Evolutionary conservation across 2,888 invertebrate species (phyloP).

Genomic region (Lithophane leautieri): DNA sequence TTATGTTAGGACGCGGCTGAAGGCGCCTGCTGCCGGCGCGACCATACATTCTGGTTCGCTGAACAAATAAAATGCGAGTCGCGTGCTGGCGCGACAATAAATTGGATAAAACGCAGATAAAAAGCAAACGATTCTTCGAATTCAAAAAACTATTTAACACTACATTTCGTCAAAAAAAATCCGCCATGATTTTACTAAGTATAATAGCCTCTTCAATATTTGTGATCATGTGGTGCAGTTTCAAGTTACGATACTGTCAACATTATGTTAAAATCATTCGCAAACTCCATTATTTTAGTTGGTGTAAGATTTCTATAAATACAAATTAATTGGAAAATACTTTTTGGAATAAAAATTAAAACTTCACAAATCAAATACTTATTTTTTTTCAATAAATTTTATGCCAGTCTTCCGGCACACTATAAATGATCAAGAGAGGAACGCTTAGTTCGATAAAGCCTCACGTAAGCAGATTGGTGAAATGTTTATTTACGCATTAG

Average conservation of each 20-base stretch:
- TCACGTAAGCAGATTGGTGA: not conserved
- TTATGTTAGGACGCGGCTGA: too few species aligned
- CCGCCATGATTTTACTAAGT: not conserved
- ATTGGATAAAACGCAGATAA: not conserved
- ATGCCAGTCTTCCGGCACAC: not conserved
- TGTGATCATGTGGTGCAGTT: conserved; percentile 31
- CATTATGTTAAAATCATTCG: conserved; percentile 42
- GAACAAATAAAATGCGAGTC: too few species aligned
- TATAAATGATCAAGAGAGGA: not conserved
- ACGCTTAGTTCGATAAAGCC: not conserved
- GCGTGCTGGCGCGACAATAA: too few species aligned
- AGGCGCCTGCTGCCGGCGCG: too few species aligned
- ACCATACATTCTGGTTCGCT: too few species aligned
- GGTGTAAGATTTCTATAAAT: conserved; percentile 13
- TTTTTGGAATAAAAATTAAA: conserved; percentile 31
- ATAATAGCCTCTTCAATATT: not conserved
- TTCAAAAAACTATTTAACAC: not conserved
- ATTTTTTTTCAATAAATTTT: not conserved
- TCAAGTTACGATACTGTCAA: conserved; percentile 42
- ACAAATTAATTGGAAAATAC: conserved; percentile 20
- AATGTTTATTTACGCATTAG: not conserved
- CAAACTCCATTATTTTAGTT: conserved; percentile 14
- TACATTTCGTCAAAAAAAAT: not conserved
- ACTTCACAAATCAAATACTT: not conserved
- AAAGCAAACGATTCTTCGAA: not conserved